phyloP scores from a whole-genome alignment of 1,140 invertebrate species.

The Meteorus sp. region DNA sequence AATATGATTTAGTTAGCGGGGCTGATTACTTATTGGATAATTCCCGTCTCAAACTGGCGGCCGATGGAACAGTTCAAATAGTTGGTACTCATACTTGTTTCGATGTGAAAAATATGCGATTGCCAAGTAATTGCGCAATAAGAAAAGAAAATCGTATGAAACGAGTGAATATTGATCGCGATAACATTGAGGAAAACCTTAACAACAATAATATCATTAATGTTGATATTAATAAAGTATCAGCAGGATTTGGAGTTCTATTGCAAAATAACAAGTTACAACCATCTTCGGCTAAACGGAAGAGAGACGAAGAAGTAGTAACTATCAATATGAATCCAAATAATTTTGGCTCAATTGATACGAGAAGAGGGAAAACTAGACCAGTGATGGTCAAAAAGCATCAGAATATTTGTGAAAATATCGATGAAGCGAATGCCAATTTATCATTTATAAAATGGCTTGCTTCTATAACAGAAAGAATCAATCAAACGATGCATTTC shows the following conservation, averaged over 20 bases:
- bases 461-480: slow-evolving; percentile 73
- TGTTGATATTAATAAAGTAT: neutral
- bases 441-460: slow-evolving; percentile 72
- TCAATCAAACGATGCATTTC: slow-evolving; percentile 81
- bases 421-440: slow-evolving; percentile 52
- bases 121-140: no score
- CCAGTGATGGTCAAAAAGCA: slow-evolving; percentile 46
- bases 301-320: slow-evolving; percentile 42
- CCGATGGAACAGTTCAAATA: slow-evolving; percentile 44
- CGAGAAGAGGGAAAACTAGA: slow-evolving; percentile 46
- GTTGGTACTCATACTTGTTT: slow-evolving; percentile 44
- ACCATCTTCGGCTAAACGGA: slow-evolving; percentile 41
- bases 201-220: neutral
- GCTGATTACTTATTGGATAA: slow-evolving; percentile 44
- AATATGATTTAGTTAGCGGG: slow-evolving; percentile 39
- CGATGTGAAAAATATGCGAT: slow-evolving; percentile 44
- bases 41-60: slow-evolving; percentile 42
- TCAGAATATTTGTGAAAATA: slow-evolving; percentile 41
- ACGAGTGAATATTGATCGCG: no score
- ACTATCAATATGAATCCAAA: slow-evolving; percentile 32
- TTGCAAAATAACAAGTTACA: slow-evolving; percentile 24
- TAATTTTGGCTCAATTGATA: slow-evolving; percentile 50
- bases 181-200: slow-evolving; percentile 32
- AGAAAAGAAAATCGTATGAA: no score
- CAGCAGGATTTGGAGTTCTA: slow-evolving; percentile 17